A percentile compares a stretch with the other conserved stretches of the same genome.
phyloP scores from a whole-genome alignment of 2,797 vertebrate genomes.

The Gymnothorax reevesii region DNA sequence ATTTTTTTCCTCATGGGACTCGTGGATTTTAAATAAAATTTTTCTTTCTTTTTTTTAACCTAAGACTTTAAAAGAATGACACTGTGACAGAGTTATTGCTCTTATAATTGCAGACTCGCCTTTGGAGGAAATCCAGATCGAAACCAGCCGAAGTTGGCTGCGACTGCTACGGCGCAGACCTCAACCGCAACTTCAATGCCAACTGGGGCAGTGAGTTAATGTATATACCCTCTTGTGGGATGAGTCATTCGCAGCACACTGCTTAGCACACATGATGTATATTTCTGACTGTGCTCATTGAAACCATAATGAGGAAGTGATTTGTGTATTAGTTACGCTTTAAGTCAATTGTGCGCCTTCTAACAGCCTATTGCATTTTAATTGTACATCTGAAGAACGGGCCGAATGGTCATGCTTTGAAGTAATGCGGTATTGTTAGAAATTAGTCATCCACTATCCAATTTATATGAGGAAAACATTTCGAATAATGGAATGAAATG shows the following conservation, averaged over 20 bases:
- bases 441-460: neutral
- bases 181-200: slow-evolving; percentile 84
- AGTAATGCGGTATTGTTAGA: neutral
- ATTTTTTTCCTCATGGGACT: slow-evolving; percentile 26
- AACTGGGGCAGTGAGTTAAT: slow-evolving; percentile 82
- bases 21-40: neutral
- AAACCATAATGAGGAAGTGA: neutral
- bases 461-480: neutral
- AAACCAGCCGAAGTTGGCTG: slow-evolving; percentile 57
- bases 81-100: neutral
- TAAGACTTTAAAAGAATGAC: neutral
- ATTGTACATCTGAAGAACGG: neutral
- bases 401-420: neutral
- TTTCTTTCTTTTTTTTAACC: neutral
- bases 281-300: neutral
- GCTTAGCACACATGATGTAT: neutral
- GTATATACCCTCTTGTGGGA: neutral
- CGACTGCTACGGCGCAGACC: slow-evolving; percentile 75
- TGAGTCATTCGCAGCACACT: neutral
- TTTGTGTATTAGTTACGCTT: neutral
- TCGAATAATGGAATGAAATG: slow-evolving; percentile 63
- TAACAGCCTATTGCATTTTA: neutral
- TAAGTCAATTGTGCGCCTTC: neutral
- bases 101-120: slow-evolving; percentile 63
- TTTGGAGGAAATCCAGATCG: slow-evolving; percentile 86